Evolutionary conservation across 2,113 vertebrate species (phyloP).

Genomic region (Odontesthes bonariensis): DNA sequence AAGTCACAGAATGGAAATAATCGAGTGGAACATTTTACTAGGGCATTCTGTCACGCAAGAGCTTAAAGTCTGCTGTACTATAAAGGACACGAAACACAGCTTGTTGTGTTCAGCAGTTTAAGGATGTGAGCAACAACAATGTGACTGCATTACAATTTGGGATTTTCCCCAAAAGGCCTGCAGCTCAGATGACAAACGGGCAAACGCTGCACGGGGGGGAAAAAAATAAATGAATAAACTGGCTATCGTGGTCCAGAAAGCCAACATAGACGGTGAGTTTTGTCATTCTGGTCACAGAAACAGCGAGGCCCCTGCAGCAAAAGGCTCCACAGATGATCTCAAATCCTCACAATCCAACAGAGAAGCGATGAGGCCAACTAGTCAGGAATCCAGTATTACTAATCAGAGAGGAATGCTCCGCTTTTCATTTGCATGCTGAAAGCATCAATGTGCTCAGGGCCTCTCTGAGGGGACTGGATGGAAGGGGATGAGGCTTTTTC

Average conservation of each 20-base stretch:
- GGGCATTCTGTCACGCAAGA: neutral
- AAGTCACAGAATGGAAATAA: slow-evolving; percentile 13
- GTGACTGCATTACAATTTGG: neutral
- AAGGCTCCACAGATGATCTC: slow-evolving; percentile 77
- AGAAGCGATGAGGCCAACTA: slow-evolving; percentile 55
- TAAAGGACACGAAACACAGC: neutral
- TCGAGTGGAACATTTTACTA: neutral
- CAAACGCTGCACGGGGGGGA: neutral
- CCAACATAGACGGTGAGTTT: slow-evolving; percentile 21
- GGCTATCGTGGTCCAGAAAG: neutral
- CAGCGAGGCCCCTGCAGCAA: slow-evolving; percentile 50
- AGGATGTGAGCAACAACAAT: neutral
- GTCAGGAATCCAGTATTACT: slow-evolving; percentile 72
- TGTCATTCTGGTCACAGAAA: slow-evolving; percentile 49
- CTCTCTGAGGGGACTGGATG: neutral
- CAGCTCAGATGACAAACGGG: slow-evolving; percentile 19
- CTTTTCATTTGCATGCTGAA: slow-evolving; percentile 46
- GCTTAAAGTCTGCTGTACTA: accelerated
- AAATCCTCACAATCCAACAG: slow-evolving; percentile 72
- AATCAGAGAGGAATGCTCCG: slow-evolving; percentile 73
- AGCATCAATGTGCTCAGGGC: neutral
- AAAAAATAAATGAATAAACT: neutral
- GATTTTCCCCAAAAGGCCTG: slow-evolving; percentile 26
- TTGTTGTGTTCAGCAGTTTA: neutral
- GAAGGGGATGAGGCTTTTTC: neutral